A percentile compares a stretch with the other conserved stretches of the same genome.
Evolutionary conservation across 2,888 invertebrate genomes (phyloP).

Genomic region (Brenthis hecate): DNA sequence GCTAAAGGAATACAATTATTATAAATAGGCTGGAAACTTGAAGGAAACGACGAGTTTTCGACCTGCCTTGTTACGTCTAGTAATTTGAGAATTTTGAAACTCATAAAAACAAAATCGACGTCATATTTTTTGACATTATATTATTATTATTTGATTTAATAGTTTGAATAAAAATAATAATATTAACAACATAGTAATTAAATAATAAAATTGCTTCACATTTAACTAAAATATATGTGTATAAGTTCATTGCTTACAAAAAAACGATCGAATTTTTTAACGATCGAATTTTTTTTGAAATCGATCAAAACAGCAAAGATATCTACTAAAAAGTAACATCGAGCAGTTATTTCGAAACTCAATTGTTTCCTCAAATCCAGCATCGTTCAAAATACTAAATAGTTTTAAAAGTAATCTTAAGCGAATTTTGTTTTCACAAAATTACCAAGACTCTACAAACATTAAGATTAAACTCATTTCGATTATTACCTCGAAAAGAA

Average conservation of each 20-base stretch:
- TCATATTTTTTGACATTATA: background rate
- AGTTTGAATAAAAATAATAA: no score
- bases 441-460: constrained; percentile 69
- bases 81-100: background rate
- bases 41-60: background rate
- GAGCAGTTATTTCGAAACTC: background rate
- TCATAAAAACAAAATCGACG: background rate
- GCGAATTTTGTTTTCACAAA: constrained; percentile 78
- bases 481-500: constrained; percentile 38
- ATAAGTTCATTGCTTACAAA: no score
- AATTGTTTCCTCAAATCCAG: constrained; percentile 20
- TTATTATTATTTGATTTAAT: no score
- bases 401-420: constrained; percentile 60
- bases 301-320: no score
- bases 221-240: no score
- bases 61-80: background rate
- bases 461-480: constrained; percentile 15
- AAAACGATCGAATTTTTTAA: no score
- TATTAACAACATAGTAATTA: no score
- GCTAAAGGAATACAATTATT: constrained; percentile 20
- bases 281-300: no score
- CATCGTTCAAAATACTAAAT: constrained; percentile 17
- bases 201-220: no score
- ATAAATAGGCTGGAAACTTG: constrained; percentile 9
- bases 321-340: no score